Percentiles rank a stretch among this genome's conserved stretches.
Conservation (phyloP, 2,888 invertebrate genomes). For the Acleris cristana region DNA sequence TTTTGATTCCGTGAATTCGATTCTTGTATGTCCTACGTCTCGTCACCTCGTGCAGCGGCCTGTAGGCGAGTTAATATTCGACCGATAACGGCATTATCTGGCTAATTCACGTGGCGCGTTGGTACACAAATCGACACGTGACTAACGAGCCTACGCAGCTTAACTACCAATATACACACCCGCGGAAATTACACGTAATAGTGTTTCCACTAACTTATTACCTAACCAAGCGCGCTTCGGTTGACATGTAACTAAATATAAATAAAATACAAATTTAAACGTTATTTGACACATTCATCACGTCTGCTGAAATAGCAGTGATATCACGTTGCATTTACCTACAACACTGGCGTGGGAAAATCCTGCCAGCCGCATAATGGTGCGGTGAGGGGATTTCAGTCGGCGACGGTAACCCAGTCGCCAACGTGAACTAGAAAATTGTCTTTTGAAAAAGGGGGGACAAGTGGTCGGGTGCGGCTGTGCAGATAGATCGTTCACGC, state of each 20-base stretch:
- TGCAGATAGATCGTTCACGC: slow-evolving; percentile 61
- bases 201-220: background rate
- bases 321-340: slow-evolving; percentile 44
- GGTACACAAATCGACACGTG: slow-evolving; percentile 64
- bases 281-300: slow-evolving; percentile 29
- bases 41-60: no score
- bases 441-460: slow-evolving; percentile 43
- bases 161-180: background rate
- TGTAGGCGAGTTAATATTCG: slow-evolving; percentile 22
- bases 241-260: slow-evolving; percentile 6
- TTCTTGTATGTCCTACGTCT: no score
- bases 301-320: slow-evolving; percentile 51
- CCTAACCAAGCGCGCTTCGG: background rate
- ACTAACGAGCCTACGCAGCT: slow-evolving; percentile 39
- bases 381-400: slow-evolving; percentile 30
- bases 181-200: background rate
- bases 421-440: slow-evolving; percentile 35
- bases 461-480: slow-evolving; percentile 42
- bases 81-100: slow-evolving; percentile 48
- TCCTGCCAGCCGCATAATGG: slow-evolving; percentile 31
- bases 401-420: slow-evolving; percentile 12
- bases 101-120: slow-evolving; percentile 52
- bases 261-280: slow-evolving; percentile 4
- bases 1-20: no score
- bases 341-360: slow-evolving; percentile 48